Conservation (phyloP, 2,888 invertebrate genomes). For the Heliconius hortense region DNA sequence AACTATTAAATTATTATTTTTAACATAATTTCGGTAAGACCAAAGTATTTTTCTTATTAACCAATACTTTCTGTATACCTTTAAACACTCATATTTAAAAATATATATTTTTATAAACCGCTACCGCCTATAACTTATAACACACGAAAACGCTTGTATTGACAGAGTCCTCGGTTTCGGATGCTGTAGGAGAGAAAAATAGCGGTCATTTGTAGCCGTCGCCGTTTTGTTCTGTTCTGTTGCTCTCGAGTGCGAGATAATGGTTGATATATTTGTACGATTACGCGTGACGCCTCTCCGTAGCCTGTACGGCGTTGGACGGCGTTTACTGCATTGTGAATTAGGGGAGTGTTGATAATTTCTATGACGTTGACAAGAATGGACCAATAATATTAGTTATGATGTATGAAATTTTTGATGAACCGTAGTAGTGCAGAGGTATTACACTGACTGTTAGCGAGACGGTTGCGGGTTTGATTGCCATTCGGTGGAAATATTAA, state of each 20-base stretch:
- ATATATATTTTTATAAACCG: constrained; percentile 27
- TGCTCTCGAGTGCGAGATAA: constrained; percentile 79
- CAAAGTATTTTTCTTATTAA: too few species aligned
- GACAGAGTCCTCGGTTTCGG: constrained; percentile 79
- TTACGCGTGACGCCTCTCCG: constrained; percentile 64
- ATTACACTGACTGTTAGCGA: background rate
- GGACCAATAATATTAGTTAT: constrained; percentile 1
- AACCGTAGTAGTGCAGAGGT: background rate
- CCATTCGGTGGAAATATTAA: too few species aligned
- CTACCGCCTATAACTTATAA: constrained; percentile 44
- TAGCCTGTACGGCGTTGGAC: constrained; percentile 36
- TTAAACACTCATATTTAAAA: too few species aligned
- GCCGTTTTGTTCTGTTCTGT: constrained; percentile 79
- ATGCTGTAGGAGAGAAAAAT: constrained; percentile 78
- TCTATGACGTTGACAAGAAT: constrained; percentile 6
- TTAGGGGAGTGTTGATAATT: constrained; percentile 38
- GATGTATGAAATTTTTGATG: background rate
- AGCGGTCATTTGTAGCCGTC: constrained; percentile 79
- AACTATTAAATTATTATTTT: too few species aligned
- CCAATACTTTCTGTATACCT: too few species aligned
- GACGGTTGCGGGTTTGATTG: background rate
- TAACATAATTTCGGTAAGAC: too few species aligned
- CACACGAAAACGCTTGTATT: constrained; percentile 66
- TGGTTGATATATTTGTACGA: constrained; percentile 77
- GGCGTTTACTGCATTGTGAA: constrained; percentile 35